Base-by-base conservation (phyloP, 1,140 invertebrate species). In the Nymphalis io region DNA sequence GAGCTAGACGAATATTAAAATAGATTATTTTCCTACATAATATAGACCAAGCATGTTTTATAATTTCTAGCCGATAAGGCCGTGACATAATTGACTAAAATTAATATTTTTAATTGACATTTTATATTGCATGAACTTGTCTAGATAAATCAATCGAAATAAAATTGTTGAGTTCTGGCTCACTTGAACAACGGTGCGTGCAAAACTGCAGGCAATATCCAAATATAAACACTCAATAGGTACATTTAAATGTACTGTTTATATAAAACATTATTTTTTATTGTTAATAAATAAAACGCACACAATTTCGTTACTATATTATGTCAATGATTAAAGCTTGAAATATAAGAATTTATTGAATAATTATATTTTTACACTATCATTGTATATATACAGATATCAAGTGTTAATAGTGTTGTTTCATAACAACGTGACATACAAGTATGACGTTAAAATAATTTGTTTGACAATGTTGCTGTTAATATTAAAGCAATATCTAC, bases 321-420 rank as follows among this genome's bases (percentile, higher is more conserved):
- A 55, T 27, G 23, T 55, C 20, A 23, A 55, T 55, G 51, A 23
- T 23, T 55, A 27, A 55, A 55, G 51, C 51, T 27, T 51, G 51
- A 21, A 23, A 55, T 1, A 13, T 15, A 55, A 20, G 51, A 55
- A 27, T 55, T 51, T 51, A 51, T 51, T 51, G 46, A 20, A 51
- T 51, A 46, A 46, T 46, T 62, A 64, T 64, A 42, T 63, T 63
- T 64, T 64, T 64, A 64, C 62, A 64, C 60, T 20, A 51, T 64
- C 39, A 64, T 15, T 64, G 62, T 64, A 42, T 39, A n/a, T n/a
- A 64, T 53, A 55, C 62, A 21, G 51, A 55, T 33, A 55, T 23
- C 27, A 55, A 55, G 38, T 23, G 62, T 64, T 64, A 63, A 63
- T 18, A 53, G 46, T 62, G 38, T 39, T 63, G 48, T 53, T 20